Percentiles rank a stretch among this genome's conserved stretches.
phyloP scores from a whole-genome alignment of 2,113 vertebrate genomes.

The Polypterus senegalus region DNA sequence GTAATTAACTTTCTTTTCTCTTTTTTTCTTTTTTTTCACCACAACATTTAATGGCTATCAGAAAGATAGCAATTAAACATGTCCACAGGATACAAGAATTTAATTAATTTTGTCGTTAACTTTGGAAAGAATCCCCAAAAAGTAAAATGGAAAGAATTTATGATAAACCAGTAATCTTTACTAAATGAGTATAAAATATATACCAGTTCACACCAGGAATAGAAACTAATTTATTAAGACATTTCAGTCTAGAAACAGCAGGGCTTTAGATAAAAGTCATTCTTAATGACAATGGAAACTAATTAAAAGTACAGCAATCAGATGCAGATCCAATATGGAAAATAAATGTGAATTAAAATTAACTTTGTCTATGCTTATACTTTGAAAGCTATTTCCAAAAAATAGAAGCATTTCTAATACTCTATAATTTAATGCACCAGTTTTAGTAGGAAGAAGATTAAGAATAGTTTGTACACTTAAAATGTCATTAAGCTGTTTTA shows the following conservation, averaged over 20 bases:
- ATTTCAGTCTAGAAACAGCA: slow-evolving; percentile 22
- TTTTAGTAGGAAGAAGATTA: too few relatives aligned
- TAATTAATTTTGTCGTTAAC: slow-evolving; percentile 22
- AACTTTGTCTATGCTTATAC: too few relatives aligned
- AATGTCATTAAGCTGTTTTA: too few relatives aligned
- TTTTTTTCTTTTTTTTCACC: slow-evolving; percentile 5
- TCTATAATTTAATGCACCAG: too few relatives aligned
- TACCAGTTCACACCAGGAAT: slow-evolving; percentile 24
- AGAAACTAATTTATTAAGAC: slow-evolving; percentile 33
- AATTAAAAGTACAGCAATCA: slow-evolving; percentile 31
- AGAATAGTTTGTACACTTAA: too few relatives aligned
- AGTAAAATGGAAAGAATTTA: slow-evolving; percentile 22
- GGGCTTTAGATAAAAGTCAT: slow-evolving; percentile 22
- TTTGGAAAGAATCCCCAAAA: not conserved
- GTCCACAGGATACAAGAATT: slow-evolving; percentile 17
- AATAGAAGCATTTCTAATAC: too few relatives aligned
- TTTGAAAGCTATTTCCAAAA: too few relatives aligned
- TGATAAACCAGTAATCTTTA: slow-evolving; percentile 13
- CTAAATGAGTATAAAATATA: slow-evolving; percentile 19
- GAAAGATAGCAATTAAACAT: slow-evolving; percentile 19
- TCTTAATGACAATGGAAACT: slow-evolving; percentile 27
- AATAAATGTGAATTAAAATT: not conserved
- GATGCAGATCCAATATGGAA: slow-evolving; percentile 6
- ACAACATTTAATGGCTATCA: slow-evolving; percentile 8
- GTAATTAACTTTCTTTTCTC: not conserved